phyloP scores from a whole-genome alignment of 2,888 invertebrate genomes.

The Temnothorax rugatulus region DNA sequence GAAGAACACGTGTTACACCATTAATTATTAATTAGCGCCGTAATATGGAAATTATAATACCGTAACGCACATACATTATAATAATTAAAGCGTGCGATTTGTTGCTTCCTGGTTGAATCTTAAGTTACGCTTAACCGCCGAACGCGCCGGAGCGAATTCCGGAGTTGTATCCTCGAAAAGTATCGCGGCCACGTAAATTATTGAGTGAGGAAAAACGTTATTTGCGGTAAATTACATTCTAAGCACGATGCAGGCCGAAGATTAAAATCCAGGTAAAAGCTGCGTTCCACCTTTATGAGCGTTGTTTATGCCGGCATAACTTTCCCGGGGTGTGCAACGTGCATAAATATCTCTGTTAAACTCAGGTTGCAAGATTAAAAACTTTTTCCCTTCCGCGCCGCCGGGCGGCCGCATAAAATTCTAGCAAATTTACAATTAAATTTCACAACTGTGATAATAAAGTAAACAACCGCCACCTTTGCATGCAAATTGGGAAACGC shows the following conservation, averaged over 20 bases:
- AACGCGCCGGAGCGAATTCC: background rate
- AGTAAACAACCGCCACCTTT: slow-evolving; percentile 29
- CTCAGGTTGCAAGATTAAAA: slow-evolving; percentile 52
- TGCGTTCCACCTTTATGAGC: slow-evolving; percentile 51
- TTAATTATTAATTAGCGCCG: slow-evolving; percentile 49
- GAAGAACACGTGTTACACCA: slow-evolving; percentile 34
- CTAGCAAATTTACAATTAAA: slow-evolving; percentile 50
- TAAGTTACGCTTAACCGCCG: background rate
- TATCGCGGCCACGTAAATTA: slow-evolving; percentile 32
- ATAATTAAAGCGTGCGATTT: slow-evolving; percentile 35
- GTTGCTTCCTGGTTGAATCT: slow-evolving; percentile 32
- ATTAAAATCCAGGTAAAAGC: slow-evolving; percentile 57
- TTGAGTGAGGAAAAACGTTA: slow-evolving; percentile 40
- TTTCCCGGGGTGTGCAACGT: slow-evolving; percentile 15
- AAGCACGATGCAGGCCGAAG: slow-evolving; percentile 45
- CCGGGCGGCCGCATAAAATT: slow-evolving; percentile 26
- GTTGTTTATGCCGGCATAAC: slow-evolving; percentile 50
- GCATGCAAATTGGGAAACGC: slow-evolving; percentile 29
- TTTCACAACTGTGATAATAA: slow-evolving; percentile 46
- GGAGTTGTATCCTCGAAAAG: background rate
- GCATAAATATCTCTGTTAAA: slow-evolving; percentile 57
- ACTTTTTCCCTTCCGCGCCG: slow-evolving; percentile 33
- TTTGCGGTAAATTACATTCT: slow-evolving; percentile 48
- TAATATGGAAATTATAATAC: slow-evolving; percentile 41
- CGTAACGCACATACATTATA: slow-evolving; percentile 15